phyloP scores from a whole-genome alignment of 2,888 invertebrate species.

The Elmis aenea region DNA sequence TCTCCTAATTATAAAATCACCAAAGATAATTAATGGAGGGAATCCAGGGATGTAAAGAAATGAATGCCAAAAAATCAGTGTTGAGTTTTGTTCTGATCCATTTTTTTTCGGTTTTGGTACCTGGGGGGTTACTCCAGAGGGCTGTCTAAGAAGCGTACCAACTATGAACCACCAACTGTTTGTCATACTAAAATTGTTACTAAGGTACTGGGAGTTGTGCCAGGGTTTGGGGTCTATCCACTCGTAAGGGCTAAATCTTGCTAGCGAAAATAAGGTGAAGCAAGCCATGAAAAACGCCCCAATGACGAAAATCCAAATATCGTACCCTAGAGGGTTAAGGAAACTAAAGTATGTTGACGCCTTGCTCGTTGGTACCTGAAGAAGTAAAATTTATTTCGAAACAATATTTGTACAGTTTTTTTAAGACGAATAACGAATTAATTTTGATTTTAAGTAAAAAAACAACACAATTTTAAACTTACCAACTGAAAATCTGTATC shows the following conservation, averaged over 20 bases:
- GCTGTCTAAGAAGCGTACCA: conserved; percentile 61
- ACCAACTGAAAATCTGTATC: too few species aligned
- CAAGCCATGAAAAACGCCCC: conserved; percentile 59
- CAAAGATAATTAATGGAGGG: neutral
- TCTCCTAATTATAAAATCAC: neutral
- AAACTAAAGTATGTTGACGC: conserved; percentile 61
- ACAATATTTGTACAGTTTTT: too few species aligned
- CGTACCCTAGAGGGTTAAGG: conserved; percentile 58
- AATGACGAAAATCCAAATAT: conserved; percentile 61
- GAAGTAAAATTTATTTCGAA: too few species aligned
- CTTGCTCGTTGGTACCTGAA: conserved; percentile 53
- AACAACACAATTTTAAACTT: too few species aligned
- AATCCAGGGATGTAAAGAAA: neutral
- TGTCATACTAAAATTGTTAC: conserved; percentile 59
- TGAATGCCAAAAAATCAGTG: too few species aligned
- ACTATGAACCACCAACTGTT: conserved; percentile 65
- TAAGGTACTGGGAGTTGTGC: conserved; percentile 36
- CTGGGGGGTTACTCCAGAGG: conserved; percentile 57
- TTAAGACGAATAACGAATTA: too few species aligned
- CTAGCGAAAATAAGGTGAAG: conserved; percentile 55
- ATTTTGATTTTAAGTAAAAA: too few species aligned
- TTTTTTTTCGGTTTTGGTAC: conserved; percentile 30
- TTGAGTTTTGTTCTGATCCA: conserved; percentile 6
- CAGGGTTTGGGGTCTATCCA: conserved; percentile 51
- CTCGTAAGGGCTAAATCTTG: conserved; percentile 60